Evolutionary conservation across 2,113 vertebrate genomes (phyloP).

Genomic region (Hyla sarda): DNA sequence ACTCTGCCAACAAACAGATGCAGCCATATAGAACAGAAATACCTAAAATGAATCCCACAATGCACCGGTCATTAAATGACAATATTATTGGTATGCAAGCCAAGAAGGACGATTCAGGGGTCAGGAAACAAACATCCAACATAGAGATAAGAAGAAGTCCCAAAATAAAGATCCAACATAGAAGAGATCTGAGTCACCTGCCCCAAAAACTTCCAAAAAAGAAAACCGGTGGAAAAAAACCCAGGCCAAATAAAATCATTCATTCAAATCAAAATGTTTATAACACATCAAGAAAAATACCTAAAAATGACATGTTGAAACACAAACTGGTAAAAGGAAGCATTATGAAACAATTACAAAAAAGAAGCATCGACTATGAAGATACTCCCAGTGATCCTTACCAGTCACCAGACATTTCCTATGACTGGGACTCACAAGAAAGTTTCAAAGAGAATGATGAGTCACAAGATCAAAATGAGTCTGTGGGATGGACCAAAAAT

Average conservation of each 20-base stretch:
- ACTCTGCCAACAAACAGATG: not conserved
- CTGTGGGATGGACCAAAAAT: not conserved
- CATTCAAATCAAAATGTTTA: not conserved
- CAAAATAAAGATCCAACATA: not conserved
- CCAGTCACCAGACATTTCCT: not conserved
- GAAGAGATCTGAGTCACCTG: not conserved
- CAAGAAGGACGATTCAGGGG: not conserved
- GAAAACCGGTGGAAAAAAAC: not conserved
- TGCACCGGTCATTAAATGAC: not conserved
- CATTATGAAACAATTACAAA: not conserved
- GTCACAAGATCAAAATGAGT: not conserved
- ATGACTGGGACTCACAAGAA: not conserved
- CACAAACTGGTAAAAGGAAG: not conserved
- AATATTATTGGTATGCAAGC: not conserved
- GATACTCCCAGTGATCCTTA: not conserved
- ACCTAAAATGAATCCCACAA: not conserved
- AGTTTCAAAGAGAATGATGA: not conserved
- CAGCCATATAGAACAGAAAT: not conserved
- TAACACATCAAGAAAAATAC: not conserved
- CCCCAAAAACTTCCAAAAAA: not conserved
- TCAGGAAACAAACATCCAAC: not conserved
- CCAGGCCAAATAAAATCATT: not conserved
- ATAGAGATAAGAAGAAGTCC: not conserved
- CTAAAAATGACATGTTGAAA: not conserved
- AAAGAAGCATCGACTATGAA: constrained; percentile 28